These are phyloP conservation scores for Venustoraphidia nigricollis DNA, from an alignment of 2,888 invertebrate genomes.

Conservation along the genomic window DNA sequence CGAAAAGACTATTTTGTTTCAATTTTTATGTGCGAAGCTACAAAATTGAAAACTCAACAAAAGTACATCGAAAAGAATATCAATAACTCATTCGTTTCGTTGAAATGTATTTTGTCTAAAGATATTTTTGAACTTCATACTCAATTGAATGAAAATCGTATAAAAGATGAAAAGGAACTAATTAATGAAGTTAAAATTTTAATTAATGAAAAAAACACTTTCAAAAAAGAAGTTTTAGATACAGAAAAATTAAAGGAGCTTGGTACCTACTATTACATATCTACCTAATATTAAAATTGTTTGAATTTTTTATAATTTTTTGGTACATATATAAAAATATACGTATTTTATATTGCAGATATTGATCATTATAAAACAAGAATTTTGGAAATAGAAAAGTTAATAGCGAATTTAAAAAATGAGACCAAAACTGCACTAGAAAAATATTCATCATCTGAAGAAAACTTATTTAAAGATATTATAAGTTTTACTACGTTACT, in stretches of 20 bases:
- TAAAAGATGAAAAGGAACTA: not conserved
- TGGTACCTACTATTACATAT: not conserved
- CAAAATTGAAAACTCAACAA: not conserved
- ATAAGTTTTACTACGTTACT: constrained; percentile 18
- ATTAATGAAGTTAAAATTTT: not conserved
- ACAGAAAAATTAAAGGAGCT: constrained; percentile 1
- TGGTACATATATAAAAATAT: not conserved
- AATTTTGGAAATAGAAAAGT: constrained; percentile 20
- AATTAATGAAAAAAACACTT: not conserved
- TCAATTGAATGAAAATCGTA: not conserved
- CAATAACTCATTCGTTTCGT: not conserved
- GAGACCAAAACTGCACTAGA: constrained; percentile 14
- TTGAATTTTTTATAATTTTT: too few relatives aligned
- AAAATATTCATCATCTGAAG: constrained; percentile 15
- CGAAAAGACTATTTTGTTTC: not conserved
- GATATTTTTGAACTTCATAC: not conserved
- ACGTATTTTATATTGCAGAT: constrained; percentile 14
- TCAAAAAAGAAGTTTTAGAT: not conserved
- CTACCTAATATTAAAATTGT: too few relatives aligned
- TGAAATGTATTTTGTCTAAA: not conserved
- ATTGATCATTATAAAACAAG: constrained; percentile 19
- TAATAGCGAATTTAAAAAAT: constrained; percentile 16
- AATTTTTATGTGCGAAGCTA: not conserved
- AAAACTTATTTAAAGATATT: constrained; percentile 17
- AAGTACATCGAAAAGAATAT: not conserved